These are phyloP conservation scores for Tyrophagus putrescentiae DNA, from an alignment of 1,140 invertebrate genomes.

Conservation along the genomic window DNA sequence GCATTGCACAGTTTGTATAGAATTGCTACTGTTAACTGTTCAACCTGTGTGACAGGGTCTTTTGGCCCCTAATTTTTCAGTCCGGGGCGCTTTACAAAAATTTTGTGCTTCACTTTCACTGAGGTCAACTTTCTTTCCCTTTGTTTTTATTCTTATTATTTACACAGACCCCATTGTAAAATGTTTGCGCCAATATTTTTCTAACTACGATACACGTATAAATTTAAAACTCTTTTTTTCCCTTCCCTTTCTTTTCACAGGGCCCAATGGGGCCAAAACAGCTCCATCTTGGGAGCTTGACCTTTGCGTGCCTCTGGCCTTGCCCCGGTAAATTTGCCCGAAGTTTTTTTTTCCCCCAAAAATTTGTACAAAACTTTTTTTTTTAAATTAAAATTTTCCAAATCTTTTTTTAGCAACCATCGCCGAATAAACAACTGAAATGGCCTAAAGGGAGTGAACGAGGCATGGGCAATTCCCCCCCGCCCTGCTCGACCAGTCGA, in stretches of 20 bases:
- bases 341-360: background rate
- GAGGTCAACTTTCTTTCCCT: too few species aligned
- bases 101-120: too few species aligned
- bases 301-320: constrained; percentile 24
- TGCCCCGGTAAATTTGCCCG: constrained; percentile 18
- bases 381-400: background rate
- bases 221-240: background rate
- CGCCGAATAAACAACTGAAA: constrained; percentile 18
- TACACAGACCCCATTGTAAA: background rate
- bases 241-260: background rate
- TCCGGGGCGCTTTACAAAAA: too few species aligned
- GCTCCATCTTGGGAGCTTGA: constrained; percentile 26
- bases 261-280: constrained; percentile 5
- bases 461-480: constrained; percentile 17
- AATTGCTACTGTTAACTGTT: too few species aligned
- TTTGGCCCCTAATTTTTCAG: too few species aligned
- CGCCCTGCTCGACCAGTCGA: constrained; percentile 17
- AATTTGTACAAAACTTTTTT: background rate
- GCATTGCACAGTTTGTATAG: too few species aligned
- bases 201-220: background rate
- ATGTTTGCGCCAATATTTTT: background rate
- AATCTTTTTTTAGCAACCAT: constrained; percentile 16
- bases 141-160: background rate
- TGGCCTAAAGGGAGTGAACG: constrained; percentile 15
- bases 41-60: too few species aligned